Percentiles rank a stretch among this genome's conserved stretches.
Conservation (phyloP, 1,140 invertebrate species). For the Danaus melanippus region DNA sequence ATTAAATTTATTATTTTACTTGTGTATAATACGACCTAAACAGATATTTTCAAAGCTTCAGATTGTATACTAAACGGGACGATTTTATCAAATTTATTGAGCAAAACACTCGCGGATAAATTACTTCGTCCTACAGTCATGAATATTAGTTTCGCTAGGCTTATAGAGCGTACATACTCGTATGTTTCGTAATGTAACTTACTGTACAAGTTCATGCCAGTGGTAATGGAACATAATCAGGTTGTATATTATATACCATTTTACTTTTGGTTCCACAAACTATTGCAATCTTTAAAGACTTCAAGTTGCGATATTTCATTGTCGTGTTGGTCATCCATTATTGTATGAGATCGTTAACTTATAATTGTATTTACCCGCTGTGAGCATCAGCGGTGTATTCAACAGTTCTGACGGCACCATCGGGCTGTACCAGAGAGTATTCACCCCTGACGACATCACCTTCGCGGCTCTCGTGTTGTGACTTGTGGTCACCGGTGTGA, state of each 20-base stretch:
- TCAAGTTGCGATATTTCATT: no score
- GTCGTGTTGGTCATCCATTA: no score
- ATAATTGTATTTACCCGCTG: conserved; percentile 40
- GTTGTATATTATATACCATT: conserved; percentile 4
- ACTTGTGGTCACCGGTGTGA: conserved; percentile 75
- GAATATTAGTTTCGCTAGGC: conserved; percentile 51
- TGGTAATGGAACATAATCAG: conserved; percentile 35
- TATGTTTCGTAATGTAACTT: conserved; percentile 24
- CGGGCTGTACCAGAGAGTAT: conserved; percentile 75
- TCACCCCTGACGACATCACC: conserved; percentile 73
- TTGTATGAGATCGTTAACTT: no score
- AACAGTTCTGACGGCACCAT: conserved; percentile 75
- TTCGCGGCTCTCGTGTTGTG: conserved; percentile 68
- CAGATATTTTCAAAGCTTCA: background rate
- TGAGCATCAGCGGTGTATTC: conserved; percentile 65
- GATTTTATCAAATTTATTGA: conserved; percentile 57
- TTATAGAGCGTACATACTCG: conserved; percentile 16
- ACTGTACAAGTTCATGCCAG: conserved; percentile 28
- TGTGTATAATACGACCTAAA: conserved; percentile 3
- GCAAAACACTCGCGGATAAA: conserved; percentile 43
- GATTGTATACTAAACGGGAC: conserved; percentile 8
- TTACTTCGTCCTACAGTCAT: conserved; percentile 24
- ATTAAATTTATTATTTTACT: conserved; percentile 3
- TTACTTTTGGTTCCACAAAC: no score
- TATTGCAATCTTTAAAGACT: no score